Evolutionary conservation across 2,888 invertebrate genomes (phyloP).

Genomic region (Drosophila emarginata): DNA sequence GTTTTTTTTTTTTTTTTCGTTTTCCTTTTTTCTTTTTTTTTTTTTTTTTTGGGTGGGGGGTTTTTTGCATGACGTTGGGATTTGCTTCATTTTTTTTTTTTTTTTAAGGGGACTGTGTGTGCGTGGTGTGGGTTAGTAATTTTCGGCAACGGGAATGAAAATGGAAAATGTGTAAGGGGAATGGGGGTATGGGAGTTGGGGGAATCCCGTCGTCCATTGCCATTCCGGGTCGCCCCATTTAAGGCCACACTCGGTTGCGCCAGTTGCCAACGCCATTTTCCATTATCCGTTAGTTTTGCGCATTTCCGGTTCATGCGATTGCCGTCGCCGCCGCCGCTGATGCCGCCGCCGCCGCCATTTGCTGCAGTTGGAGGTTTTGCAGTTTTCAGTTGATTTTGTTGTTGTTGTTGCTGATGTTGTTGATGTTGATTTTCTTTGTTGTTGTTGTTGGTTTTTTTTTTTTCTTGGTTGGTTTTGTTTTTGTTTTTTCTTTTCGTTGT

Average conservation of each 20-base stretch:
- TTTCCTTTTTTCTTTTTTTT: background rate
- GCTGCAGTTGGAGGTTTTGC: conserved; percentile 6
- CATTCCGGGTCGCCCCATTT: conserved; percentile 46
- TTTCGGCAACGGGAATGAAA: conserved; percentile 14
- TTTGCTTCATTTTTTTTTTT: background rate
- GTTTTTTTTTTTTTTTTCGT: conserved; percentile 28
- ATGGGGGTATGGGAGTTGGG: background rate
- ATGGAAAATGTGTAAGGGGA: conserved; percentile 7
- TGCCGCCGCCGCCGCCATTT: background rate
- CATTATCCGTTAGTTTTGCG: conserved; percentile 77
- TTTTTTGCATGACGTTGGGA: too few species aligned
- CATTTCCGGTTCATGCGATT: conserved; percentile 69
- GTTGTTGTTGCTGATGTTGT: background rate
- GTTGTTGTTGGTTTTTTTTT: background rate
- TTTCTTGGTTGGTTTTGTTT: background rate
- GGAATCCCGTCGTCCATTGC: conserved; percentile 13
- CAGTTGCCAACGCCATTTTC: conserved; percentile 65
- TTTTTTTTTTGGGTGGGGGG: background rate
- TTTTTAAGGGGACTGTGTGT: background rate
- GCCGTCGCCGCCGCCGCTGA: conserved; percentile 23
- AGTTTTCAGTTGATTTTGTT: background rate
- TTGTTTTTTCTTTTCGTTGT: background rate
- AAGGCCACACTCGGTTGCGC: conserved; percentile 51
- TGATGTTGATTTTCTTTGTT: background rate
- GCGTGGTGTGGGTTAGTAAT: conserved; percentile 8